Base-by-base conservation (phyloP, 2,797 vertebrate species). In the Platyrinchus mystaceus region DNA sequence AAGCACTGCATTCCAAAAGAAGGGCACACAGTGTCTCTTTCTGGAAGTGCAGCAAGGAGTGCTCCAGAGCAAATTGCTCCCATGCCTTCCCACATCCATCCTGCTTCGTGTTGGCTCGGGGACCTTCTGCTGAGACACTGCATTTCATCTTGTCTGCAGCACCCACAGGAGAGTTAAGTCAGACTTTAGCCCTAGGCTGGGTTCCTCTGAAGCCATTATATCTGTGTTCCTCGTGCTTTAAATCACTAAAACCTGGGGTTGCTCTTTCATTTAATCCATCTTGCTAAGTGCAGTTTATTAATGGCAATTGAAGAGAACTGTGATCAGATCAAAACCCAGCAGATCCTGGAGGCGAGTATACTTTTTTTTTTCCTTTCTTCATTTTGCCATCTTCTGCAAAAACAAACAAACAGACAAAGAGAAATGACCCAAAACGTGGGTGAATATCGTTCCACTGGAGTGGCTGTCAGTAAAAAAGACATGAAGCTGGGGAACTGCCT, bases 181-280 rank as follows among this genome's bases (percentile, higher is more conserved):
- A 97, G 87, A 93, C 55, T 90, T 93, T 93, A 93, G 93, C 94
- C 91, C 69, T 71, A 78, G 89, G 91, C 94, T 86, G 84, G 24
- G 43, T 63, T 96, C 87, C 59, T 94, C 92, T 95, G 87, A 92
- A 94, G 79, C 84, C 52, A 49, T 90, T 92, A 86, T 79, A 79
- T 73, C 88, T 87, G 59, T 86, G 66, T 81, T 91, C 62, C 52
- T 81, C 7, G 1, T 88, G 73, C 73, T 92, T 96, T 90, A 92
- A 94, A 88, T 76, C 74, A 95, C 62, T 44, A 84, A 88, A 91
- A 90, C 41, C 76, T 85, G 46, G n/a, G 85, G 46, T 89, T 94
- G 71, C 30, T 83, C 66, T 96, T 80, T 69, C 56, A 59, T 95
- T 95, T 91, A 88, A 88, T 96, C 66, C 23, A 20, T 89, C 66